phyloP scores from a whole-genome alignment of 2,113 vertebrate genomes.

The Microcebus griseorufus region DNA sequence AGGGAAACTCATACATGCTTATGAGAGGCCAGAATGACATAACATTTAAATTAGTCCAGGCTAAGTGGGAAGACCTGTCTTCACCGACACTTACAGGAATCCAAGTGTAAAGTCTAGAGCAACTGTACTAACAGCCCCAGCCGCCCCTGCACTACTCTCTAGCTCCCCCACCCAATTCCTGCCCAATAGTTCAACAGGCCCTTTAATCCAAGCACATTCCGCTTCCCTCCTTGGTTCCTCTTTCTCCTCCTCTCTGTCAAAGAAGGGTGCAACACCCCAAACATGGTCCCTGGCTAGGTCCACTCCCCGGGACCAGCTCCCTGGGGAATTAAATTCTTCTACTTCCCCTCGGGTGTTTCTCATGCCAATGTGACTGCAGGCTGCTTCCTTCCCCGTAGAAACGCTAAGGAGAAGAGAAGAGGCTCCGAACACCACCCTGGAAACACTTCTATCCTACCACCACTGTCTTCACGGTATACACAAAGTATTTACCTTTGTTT shows the following conservation, averaged over 20 bases:
- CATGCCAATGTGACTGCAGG: not conserved
- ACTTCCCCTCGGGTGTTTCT: not conserved
- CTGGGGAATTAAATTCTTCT: not conserved
- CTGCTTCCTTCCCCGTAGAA: not conserved
- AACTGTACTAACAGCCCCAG: not conserved
- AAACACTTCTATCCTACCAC: not conserved
- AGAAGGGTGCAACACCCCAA: not conserved
- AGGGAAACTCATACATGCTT: not conserved
- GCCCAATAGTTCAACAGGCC: not conserved
- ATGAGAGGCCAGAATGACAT: not conserved
- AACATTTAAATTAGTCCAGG: not conserved
- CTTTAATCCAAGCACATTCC: not conserved
- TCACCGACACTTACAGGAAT: not conserved
- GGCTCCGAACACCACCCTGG: not conserved
- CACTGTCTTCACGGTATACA: not conserved
- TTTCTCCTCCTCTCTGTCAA: not conserved
- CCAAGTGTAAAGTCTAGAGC: not conserved
- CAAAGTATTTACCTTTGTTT: not conserved
- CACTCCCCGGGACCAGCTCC: too few species aligned
- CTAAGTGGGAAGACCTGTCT: not conserved
- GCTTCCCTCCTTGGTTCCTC: not conserved
- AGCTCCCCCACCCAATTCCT: not conserved
- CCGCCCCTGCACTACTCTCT: not conserved
- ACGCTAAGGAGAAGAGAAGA: not conserved
- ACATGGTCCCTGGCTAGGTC: not conserved